Base-by-base conservation (phyloP, 1,140 invertebrate species). In the Sycobia sp. region DNA sequence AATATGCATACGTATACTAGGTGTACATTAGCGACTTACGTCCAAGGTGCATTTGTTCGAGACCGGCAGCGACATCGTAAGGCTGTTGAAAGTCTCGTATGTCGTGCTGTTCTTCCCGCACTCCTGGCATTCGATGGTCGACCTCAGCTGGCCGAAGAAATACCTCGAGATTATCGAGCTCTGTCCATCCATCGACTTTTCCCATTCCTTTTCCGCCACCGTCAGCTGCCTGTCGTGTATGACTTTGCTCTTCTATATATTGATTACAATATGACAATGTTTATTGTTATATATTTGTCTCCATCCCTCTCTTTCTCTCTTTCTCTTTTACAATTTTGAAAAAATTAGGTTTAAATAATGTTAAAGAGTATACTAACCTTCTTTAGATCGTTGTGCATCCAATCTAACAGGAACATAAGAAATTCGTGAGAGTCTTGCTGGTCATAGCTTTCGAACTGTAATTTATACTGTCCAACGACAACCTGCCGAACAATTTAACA, bases 371-470 rank as follows among this genome's bases (percentile, higher is more conserved):
- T n/a, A n/a, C n/a, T 67, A 76, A 90, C 88, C 77, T 83, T 83
- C 70, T 91, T 92, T 27, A 97, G 81, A 71, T 96, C 95, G 67
- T 94, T 91, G 73, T 97, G 94, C 65, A 97, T 83, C 85, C 91
- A 93, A 71, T 97, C 94, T 77, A 97, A 86, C 4, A 97, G 83
- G 69, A 95, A 93, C 16, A 90, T 90, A 1, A 97, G 85, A 75
- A 98, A 96, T 76, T 98, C 96, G 76, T 98, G 95, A 0, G 95
- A 94, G 77, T 98, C 96, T 76, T 98, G 96, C 73, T 98, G 96
- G 61, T 94, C 89, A 68, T 86, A 86, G 25, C 89, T 91, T 55
- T 88, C 87, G 81, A 97, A 97, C 67, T 89, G 87, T 51, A 89
- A 81, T 71, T 91, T 86, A 68, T 89, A 88, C 62, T 88, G 87